These are phyloP conservation scores for Centropus bengalensis DNA, from an alignment of 2,113 vertebrate species.

Conservation along the genomic window DNA sequence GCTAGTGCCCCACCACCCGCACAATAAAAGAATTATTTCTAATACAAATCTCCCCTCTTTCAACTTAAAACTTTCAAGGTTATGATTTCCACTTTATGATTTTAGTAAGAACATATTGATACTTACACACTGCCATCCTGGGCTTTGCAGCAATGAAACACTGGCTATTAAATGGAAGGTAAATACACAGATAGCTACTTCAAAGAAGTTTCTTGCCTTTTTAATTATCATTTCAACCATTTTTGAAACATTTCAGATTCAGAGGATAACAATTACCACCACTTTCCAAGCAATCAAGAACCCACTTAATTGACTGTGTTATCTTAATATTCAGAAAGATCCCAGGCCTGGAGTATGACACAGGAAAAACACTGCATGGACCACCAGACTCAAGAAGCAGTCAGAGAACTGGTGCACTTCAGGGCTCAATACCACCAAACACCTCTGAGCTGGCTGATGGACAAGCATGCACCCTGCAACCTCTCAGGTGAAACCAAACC, in stretches of 20 bases:
- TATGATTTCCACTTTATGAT: not conserved
- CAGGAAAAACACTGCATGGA: not conserved
- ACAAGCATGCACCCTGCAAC: not conserved
- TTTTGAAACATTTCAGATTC: not conserved
- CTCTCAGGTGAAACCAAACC: not conserved
- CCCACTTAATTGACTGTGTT: not conserved
- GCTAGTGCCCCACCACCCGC: no score
- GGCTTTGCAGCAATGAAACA: not conserved
- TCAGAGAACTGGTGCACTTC: not conserved
- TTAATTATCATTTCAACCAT: not conserved
- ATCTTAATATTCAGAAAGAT: not conserved
- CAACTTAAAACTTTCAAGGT: no score
- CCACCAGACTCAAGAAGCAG: not conserved
- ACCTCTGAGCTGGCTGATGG: not conserved
- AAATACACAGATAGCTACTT: not conserved
- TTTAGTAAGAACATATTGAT: not conserved
- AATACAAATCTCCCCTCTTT: no score
- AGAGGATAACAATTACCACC: not conserved
- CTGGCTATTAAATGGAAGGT: not conserved
- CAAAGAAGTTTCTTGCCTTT: not conserved
- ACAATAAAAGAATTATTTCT: no score
- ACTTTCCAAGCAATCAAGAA: not conserved
- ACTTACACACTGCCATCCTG: no score
- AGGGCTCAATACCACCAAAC: not conserved
- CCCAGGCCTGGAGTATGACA: not conserved